A percentile compares a stretch with the other conserved stretches of the same genome.
These are phyloP conservation scores for Melanotaenia duboulayi DNA, from an alignment of 2,113 vertebrate species.

Conservation along the genomic window DNA sequence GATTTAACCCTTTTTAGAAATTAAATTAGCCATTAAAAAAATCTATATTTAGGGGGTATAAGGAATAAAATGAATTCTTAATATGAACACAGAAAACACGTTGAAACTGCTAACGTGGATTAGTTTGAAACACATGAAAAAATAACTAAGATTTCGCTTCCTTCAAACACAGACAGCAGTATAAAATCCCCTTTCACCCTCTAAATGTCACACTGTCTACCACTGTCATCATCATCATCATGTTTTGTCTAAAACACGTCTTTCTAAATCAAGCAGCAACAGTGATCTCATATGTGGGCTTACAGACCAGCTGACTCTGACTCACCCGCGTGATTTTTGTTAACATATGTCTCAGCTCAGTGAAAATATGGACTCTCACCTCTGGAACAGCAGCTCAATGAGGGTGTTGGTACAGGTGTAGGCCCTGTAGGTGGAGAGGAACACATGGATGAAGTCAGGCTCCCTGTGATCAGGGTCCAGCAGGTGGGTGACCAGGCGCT, in stretches of 20 bases:
- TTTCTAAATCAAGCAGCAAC: not conserved
- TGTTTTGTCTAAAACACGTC: conserved; percentile 1
- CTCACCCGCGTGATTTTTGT: conserved; percentile 16
- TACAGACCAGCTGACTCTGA: conserved; percentile 1
- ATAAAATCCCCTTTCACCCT: no score
- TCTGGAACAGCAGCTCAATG: conserved; percentile 85
- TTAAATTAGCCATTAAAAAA: not conserved
- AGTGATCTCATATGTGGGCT: not conserved
- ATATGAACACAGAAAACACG: no score
- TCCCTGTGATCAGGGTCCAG: conserved; percentile 79
- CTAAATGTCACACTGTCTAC: not conserved
- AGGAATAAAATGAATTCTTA: no score
- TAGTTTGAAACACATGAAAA: no score
- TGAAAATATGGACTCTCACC: conserved; percentile 59
- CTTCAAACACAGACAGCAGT: no score
- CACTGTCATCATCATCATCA: not conserved
- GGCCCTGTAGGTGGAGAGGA: conserved; percentile 88
- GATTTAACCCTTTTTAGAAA: not conserved
- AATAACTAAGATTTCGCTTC: no score
- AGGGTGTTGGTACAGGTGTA: conserved; percentile 82
- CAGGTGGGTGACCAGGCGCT: conserved; percentile 84
- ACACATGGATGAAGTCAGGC: conserved; percentile 79
- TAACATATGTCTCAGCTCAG: conserved; percentile 2
- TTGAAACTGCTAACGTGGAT: no score
- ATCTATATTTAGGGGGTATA: no score